Base-by-base conservation (phyloP, 2,797 vertebrate genomes). In the Sebastiscus albofasciatus region DNA sequence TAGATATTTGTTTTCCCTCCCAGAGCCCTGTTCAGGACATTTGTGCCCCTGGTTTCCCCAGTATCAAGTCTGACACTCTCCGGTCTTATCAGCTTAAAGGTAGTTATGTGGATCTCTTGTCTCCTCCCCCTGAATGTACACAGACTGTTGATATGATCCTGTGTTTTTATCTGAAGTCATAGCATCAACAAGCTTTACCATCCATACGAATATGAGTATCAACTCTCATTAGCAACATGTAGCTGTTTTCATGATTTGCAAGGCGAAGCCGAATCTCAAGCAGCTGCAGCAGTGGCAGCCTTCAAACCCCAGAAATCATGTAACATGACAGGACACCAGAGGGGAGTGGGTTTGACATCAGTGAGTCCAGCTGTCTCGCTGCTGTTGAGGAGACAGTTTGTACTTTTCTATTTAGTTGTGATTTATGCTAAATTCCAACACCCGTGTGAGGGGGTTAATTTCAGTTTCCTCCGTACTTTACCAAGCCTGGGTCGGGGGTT, bases 351-450 rank as follows among this genome's bases (percentile, higher is more conserved):
- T 75, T 6, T 55, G n/a, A 46, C 33, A 64, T 34, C 42, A 64
- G 22, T 13, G 29, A 52, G 60, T 71, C 67, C 54, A 70, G 74
- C 69, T 74, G 69, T 55, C 54, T 72, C 29, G 5, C 46, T 73
- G 66, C 29, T 65, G 29, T 49, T 34, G 18, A 64, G 12, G 20
- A 59, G 31, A 61, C n/a, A 24, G 11, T 79, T 71, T 67, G 42
- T 24, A 31, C 20, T 71, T 75, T 67, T 31, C 55, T 54, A n/a
- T 36, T 58, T 36, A 42, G 16, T 20, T 55, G 8, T 67, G 72
- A 76, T 75, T 81, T 65, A 71, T 81, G 14, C 33, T 24, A 36
- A 31, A 72, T 68, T 74, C 42, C 59, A 46, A 42, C 61, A 67
- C 2, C 8, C 0, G 3, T 11, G 31, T 42, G 18, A 27, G 9